Evolutionary conservation across 2,888 invertebrate species (phyloP).

Genomic region (Hipparchia sbordonii): DNA sequence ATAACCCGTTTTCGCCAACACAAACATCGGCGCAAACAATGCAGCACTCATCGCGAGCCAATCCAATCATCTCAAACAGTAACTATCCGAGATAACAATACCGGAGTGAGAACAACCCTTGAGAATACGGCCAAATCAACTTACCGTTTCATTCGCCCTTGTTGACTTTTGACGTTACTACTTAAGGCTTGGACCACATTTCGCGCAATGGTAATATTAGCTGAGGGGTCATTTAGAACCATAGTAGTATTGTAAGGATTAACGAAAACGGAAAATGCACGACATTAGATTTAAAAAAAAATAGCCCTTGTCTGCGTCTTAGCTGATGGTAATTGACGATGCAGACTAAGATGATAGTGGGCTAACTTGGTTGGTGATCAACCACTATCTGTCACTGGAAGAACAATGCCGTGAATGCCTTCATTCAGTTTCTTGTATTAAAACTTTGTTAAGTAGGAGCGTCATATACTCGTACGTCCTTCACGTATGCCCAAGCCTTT

Average conservation of each 20-base stretch:
- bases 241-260: not conserved
- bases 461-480: not conserved
- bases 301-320: no score
- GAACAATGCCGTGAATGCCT: no score
- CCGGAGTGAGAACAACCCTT: conserved; percentile 63
- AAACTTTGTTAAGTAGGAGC: no score
- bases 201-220: not conserved
- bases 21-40: conserved; percentile 65
- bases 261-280: not conserved
- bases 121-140: conserved; percentile 78
- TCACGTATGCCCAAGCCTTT: not conserved
- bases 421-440: no score
- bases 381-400: no score
- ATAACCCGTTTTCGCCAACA: conserved; percentile 46
- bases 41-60: conserved; percentile 68
- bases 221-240: not conserved
- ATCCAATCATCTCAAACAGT: conserved; percentile 80
- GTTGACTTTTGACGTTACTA: conserved; percentile 77
- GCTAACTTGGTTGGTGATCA: no score
- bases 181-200: not conserved
- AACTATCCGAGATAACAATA: conserved; percentile 74
- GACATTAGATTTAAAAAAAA: no score
- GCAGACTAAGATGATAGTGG: no score
- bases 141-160: conserved; percentile 77
- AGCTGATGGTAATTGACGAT: no score